phyloP scores from a whole-genome alignment of 1,140 invertebrate genomes.

The Aphelenchoides fujianensis region DNA sequence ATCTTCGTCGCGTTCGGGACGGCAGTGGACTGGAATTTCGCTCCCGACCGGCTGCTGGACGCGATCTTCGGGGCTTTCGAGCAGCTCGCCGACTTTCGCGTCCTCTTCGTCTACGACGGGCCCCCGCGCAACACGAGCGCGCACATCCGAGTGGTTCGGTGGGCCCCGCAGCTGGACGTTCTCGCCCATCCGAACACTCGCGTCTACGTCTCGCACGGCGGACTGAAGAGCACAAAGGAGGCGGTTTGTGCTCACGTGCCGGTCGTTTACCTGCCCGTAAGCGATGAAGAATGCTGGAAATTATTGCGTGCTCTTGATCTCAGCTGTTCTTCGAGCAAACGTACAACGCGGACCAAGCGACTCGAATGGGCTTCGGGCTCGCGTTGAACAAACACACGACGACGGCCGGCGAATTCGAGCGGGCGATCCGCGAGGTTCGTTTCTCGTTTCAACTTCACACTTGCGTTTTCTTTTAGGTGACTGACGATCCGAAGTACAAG shows the following conservation, averaged over 20 bases:
- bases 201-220: slow-evolving; percentile 10
- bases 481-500: too few relatives aligned
- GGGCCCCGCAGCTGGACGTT: slow-evolving; percentile 18
- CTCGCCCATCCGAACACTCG: slow-evolving; percentile 12
- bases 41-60: not conserved
- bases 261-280: slow-evolving; percentile 15
- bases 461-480: too few relatives aligned
- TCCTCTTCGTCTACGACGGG: not conserved
- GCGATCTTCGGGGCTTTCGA: slow-evolving; percentile 12
- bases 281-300: too few relatives aligned
- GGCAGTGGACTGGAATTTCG: not conserved
- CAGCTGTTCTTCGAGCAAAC: slow-evolving; percentile 10
- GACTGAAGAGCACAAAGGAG: slow-evolving; percentile 25
- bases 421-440: not conserved
- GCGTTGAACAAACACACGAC: slow-evolving; percentile 13
- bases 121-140: not conserved
- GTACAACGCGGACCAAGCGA: not conserved
- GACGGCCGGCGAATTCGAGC: not conserved
- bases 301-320: too few relatives aligned
- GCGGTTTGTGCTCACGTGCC: slow-evolving; percentile 10
- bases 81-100: not conserved
- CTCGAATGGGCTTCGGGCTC: not conserved
- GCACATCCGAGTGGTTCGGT: not conserved
- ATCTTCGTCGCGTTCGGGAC: slow-evolving; percentile 21
- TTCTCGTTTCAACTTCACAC: not conserved